phyloP scores from a whole-genome alignment of 2,888 invertebrate genomes.

The Eretmocerus hayati region DNA sequence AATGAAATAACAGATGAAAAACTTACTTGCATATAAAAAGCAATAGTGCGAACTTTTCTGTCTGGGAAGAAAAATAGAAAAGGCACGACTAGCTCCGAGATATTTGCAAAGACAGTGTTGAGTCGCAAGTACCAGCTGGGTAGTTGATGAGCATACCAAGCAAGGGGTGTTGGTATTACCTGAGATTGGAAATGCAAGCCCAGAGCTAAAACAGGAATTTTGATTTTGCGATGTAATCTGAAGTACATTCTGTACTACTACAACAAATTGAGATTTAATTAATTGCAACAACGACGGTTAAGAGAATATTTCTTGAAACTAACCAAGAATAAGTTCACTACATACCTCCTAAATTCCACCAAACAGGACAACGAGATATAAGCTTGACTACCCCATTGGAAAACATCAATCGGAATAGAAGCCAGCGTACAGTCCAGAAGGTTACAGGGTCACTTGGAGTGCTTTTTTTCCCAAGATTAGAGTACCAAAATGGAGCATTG shows the following conservation, averaged over 20 bases:
- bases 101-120: conserved; percentile 54
- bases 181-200: conserved; percentile 66
- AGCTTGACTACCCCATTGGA: conserved; percentile 66
- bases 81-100: conserved; percentile 62
- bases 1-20: background rate
- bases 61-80: conserved; percentile 68
- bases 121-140: conserved; percentile 61
- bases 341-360: conserved; percentile 71
- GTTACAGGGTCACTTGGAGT: conserved; percentile 52
- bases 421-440: conserved; percentile 65
- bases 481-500: conserved; percentile 56
- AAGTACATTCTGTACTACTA: background rate
- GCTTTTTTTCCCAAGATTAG: conserved; percentile 44
- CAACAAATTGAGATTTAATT: background rate
- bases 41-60: conserved; percentile 54
- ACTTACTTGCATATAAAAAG: conserved; percentile 61
- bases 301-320: background rate
- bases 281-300: no score
- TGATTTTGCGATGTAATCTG: no score
- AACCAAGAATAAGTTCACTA: background rate
- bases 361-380: conserved; percentile 63
- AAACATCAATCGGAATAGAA: conserved; percentile 66
- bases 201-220: conserved; percentile 53
- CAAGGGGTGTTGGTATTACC: conserved; percentile 65
- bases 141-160: conserved; percentile 68